Conservation (phyloP, 2,888 invertebrate species). For the Prosopocoilus inquinatus region DNA sequence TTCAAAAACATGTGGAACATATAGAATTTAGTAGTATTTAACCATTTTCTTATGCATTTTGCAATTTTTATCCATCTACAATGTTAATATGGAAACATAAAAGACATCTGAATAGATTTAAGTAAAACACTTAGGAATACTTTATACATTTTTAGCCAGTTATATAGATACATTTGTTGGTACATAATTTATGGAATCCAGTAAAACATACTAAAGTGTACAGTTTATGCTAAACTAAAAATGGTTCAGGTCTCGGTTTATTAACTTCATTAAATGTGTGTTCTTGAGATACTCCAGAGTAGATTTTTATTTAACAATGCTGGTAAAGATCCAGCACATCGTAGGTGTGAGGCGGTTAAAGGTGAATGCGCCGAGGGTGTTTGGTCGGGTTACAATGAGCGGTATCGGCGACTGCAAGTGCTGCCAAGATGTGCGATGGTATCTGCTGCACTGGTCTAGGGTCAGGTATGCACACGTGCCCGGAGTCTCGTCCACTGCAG, state of each 20-base stretch:
- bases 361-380: constrained; percentile 23
- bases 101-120: too few species aligned
- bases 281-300: constrained; percentile 11
- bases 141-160: too few species aligned
- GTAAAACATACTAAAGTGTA: too few species aligned
- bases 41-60: too few species aligned
- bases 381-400: constrained; percentile 17
- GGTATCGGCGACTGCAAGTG: constrained; percentile 6
- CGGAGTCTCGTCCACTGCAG: constrained; percentile 17
- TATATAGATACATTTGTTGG: too few species aligned
- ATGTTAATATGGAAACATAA: too few species aligned
- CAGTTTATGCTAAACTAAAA: too few species aligned
- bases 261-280: constrained; percentile 9
- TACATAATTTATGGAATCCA: too few species aligned
- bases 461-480: constrained; percentile 32
- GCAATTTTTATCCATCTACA: too few species aligned
- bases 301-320: constrained; percentile 16
- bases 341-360: constrained; percentile 23
- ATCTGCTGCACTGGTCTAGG: constrained; percentile 28
- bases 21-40: too few species aligned
- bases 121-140: too few species aligned
- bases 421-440: constrained; percentile 22
- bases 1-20: too few species aligned
- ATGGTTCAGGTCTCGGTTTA: neutral
- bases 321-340: constrained; percentile 17